Evolutionary conservation across 2,113 vertebrate genomes (phyloP), one percentile per base, ranked within the genome.

Genomic region (Pimephales promelas): DNA sequence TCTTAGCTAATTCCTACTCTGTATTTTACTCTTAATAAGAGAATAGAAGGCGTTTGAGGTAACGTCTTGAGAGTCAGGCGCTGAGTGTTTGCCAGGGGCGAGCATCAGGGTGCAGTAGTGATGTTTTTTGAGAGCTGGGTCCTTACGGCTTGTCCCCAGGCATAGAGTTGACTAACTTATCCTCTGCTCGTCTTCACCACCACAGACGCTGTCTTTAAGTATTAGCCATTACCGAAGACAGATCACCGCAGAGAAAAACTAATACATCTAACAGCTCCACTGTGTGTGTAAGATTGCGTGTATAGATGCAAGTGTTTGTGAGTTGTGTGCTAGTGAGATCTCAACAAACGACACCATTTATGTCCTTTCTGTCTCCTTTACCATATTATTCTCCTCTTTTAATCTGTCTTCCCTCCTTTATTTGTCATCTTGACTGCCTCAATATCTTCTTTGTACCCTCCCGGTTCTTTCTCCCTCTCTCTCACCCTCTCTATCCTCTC

Each of bases 191-290:
- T 87, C 86, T 83, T 78, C 73, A 85, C 82, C 85, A 82, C 74
- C 64, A 40, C 64, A 56, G 64, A 24, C 20, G 22, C 62, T 70
- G 47, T 70, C 75, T 83, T 66, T 83, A 66, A 83, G 76, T 76
- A 80, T 73, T 82, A 85, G 49, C 75, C 75, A 80, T 83, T 85
- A 83, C 81, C 62, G 83, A 87, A 85, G 75, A 87, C 81, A 85
- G 56, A 85, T 83, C 70, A 76, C 81, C 72, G 59, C 75, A 83
- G 81, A 85, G 83, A 81, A 56, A 73, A 83, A 72, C 70, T 75
- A 80, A 78, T 80, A 70, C 80, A 79, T 83, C 56, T 75, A 79
- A 57, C 83, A 84, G 83, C 36, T 34, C 59, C 13, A 54, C 26
- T n/a, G 40, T 47, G 56, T 83, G 71, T 40, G 18, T 31, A 10